Conservation (phyloP, 1,140 invertebrate species). For the Acromyrmex charruanus region DNA sequence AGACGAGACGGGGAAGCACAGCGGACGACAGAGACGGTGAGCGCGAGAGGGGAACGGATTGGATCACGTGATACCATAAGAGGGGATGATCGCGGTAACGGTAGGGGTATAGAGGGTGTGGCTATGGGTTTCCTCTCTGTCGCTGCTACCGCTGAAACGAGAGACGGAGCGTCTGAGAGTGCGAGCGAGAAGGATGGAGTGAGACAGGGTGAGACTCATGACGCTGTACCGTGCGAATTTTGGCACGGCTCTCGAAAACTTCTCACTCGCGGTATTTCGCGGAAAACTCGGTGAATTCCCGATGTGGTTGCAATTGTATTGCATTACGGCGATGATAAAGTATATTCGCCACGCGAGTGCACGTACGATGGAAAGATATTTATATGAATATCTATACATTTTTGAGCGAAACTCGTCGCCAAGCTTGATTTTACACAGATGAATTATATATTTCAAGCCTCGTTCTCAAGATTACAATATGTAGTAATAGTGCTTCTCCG, state of each 20-base stretch:
- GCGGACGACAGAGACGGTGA: constrained; percentile 64
- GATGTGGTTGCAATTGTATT: constrained; percentile 68
- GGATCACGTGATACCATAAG: constrained; percentile 12
- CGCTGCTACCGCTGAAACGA: constrained; percentile 30
- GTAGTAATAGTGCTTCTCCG: no score
- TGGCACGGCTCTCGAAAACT: constrained; percentile 82
- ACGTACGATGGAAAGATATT: not conserved
- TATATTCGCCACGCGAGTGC: constrained; percentile 23
- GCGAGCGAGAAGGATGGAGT: not conserved
- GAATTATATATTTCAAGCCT: not conserved
- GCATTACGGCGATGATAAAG: constrained; percentile 71
- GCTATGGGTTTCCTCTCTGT: constrained; percentile 65
- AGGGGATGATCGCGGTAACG: constrained; percentile 44
- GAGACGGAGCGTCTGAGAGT: constrained; percentile 6
- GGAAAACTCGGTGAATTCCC: constrained; percentile 72
- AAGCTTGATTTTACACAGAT: not conserved
- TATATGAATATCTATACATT: not conserved
- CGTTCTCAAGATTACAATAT: no score
- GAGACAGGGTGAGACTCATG: constrained; percentile 59
- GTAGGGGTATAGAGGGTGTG: constrained; percentile 69
- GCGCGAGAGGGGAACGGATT: constrained; percentile 54
- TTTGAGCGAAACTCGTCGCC: not conserved
- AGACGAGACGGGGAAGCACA: constrained; percentile 66
- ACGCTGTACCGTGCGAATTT: constrained; percentile 82
- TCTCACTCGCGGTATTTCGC: constrained; percentile 75